A percentile compares a stretch with the other conserved stretches of the same genome.
Evolutionary conservation across 2,113 vertebrate genomes (phyloP).

Genomic region (Aspiorhynchus laticeps): DNA sequence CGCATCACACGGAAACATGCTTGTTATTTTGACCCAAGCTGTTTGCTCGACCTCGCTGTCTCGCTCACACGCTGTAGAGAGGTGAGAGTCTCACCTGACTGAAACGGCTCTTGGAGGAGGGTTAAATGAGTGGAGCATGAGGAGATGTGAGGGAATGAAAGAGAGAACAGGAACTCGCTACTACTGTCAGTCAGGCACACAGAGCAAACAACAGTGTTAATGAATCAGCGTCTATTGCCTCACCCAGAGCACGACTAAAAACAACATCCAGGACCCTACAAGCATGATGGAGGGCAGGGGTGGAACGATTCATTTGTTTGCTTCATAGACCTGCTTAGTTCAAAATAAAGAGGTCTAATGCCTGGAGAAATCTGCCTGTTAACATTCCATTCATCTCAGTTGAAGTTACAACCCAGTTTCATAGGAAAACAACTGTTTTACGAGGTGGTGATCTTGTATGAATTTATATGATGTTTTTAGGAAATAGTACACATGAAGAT

Average conservation of each 20-base stretch:
- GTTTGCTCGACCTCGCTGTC: conserved; percentile 34
- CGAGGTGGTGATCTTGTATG: neutral
- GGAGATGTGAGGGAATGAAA: conserved; percentile 26
- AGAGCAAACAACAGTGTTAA: conserved; percentile 6
- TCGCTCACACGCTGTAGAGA: neutral
- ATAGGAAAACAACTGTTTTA: neutral
- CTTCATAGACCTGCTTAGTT: neutral
- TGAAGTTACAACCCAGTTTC: neutral
- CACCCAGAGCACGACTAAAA: neutral
- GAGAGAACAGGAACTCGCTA: neutral
- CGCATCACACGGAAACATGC: conserved; percentile 25
- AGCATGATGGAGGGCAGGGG: neutral
- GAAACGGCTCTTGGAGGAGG: conserved; percentile 14
- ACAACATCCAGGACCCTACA: neutral
- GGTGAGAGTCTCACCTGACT: conserved; percentile 19
- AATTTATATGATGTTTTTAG: neutral
- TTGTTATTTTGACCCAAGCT: conserved; percentile 48
- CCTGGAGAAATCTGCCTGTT: neutral
- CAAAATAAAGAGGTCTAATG: neutral
- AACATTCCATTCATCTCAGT: neutral
- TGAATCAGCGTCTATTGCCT: neutral
- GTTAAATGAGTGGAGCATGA: neutral
- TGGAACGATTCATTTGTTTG: neutral
- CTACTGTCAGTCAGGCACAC: conserved; percentile 6
- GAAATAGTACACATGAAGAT: neutral